phyloP scores from a whole-genome alignment of 92 coral and sea anemone genomes.

The Palythoa grandiflora region DNA sequence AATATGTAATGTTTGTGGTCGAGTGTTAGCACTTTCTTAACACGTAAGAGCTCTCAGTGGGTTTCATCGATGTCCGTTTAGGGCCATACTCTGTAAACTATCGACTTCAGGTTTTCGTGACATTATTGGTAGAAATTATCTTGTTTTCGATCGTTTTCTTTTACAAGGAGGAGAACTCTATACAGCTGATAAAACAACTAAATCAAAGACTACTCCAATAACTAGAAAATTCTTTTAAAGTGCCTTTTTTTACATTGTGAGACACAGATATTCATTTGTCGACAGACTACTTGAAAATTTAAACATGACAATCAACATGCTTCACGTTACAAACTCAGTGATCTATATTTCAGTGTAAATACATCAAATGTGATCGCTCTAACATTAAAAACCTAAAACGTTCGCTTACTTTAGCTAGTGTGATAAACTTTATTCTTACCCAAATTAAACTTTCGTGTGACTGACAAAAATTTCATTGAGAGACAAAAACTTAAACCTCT shows the following conservation, averaged over 20 bases:
- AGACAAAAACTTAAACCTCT: neutral
- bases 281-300: constrained; percentile 29
- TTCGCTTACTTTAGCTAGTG: neutral
- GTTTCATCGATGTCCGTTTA: neutral
- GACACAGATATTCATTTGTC: neutral
- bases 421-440: neutral
- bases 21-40: neutral
- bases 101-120: neutral
- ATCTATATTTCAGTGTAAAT: neutral
- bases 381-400: too few relatives aligned
- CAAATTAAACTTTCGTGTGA: neutral
- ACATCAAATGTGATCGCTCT: neutral
- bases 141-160: neutral
- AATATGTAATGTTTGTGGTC: neutral
- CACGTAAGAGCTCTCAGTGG: neutral
- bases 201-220: neutral
- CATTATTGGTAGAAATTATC: neutral
- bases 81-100: neutral
- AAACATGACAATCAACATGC: constrained; percentile 13
- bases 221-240: neutral
- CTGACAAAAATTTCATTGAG: neutral
- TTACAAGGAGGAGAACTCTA: neutral
- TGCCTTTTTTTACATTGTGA: neutral
- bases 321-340: neutral
- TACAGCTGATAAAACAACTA: neutral